Evolutionary conservation across 2,797 vertebrate genomes (phyloP), one percentile per base, ranked within the genome.

Genomic region (Eleutherodactylus coqui): DNA sequence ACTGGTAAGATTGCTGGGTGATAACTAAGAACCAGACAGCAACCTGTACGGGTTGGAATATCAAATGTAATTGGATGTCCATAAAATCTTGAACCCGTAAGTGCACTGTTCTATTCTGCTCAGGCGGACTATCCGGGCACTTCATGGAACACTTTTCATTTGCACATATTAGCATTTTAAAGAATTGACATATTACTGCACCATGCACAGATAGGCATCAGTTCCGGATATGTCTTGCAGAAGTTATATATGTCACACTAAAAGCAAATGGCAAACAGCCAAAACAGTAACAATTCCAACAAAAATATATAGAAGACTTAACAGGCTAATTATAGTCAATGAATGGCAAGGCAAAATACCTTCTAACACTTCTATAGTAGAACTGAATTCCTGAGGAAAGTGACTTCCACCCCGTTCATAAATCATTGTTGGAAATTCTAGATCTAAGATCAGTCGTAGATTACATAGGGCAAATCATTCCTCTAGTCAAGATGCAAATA

Each of bases 241-340:
- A 17, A 38, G 67, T 38, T 53, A 29, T 53, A 38, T 82, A 38
- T 60, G 41, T 64, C 24, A 72, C n/a, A 6, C 69, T 45, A 73
- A 55, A 58, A 75, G n/a, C n/a, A 38, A 43, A 29, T 83, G 81
- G 81, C 81, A 83, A 58, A 58, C 34, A 38, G 81, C 81, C 81
- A 83, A 75, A 41, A 75, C 21, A 17, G 41, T 34, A 58, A 75
- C 67, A 47, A 81, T 11, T 64, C 34, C 5, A 75, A 83, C 16
- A 75, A 14, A 80, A 43, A 73, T 73, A 73, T 34, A 79, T 45
- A 47, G 69, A 64, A 79, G 34, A 45, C 17, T 27, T 62, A 75
- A 83, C 55, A n/a, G 70, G 70, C 70, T 83, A 83, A 73, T 83
- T 73, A 83, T 83, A 83, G 69, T n/a, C n/a, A 45, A 43, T 43